Percentiles rank a stretch among this genome's conserved stretches.
These are phyloP conservation scores for Gallinago paraguaiae DNA, from an alignment of 2,113 vertebrate genomes.

Conservation along the genomic window DNA sequence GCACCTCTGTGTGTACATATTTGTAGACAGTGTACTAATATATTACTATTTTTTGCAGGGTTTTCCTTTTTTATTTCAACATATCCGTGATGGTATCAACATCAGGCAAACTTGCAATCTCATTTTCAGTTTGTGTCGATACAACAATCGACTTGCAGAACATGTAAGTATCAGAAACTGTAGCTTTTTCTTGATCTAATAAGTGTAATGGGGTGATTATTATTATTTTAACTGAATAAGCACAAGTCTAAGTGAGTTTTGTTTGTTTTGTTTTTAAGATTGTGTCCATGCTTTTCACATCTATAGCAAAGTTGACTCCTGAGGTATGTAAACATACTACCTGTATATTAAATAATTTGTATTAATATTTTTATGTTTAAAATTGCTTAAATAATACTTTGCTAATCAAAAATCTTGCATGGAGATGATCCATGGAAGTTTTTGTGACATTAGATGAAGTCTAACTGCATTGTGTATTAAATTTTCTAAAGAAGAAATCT, in stretches of 20 bases:
- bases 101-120: conserved; percentile 98
- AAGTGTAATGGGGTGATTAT: background rate
- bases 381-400: background rate
- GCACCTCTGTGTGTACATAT: background rate
- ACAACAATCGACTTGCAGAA: conserved; percentile 97
- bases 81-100: conserved; percentile 98
- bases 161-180: conserved; percentile 81
- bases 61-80: conserved; percentile 99
- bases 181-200: background rate
- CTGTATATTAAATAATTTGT: background rate
- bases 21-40: background rate
- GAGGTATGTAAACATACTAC: conserved; percentile 81
- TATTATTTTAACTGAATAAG: background rate
- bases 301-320: conserved; percentile 97
- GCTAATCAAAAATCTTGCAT: background rate
- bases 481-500: background rate
- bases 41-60: conserved; percentile 77
- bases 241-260: conserved; percentile 46
- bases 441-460: background rate
- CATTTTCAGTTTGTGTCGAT: conserved; percentile 98
- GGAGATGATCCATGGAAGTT: background rate
- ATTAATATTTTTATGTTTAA: background rate
- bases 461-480: background rate
- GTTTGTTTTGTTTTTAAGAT: conserved; percentile 82
- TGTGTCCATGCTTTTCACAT: conserved; percentile 98